A percentile compares a stretch with the other conserved stretches of the same genome.
These are phyloP conservation scores for Sebastes hubbsi DNA, from an alignment of 2,797 vertebrate species.

Conservation along the genomic window DNA sequence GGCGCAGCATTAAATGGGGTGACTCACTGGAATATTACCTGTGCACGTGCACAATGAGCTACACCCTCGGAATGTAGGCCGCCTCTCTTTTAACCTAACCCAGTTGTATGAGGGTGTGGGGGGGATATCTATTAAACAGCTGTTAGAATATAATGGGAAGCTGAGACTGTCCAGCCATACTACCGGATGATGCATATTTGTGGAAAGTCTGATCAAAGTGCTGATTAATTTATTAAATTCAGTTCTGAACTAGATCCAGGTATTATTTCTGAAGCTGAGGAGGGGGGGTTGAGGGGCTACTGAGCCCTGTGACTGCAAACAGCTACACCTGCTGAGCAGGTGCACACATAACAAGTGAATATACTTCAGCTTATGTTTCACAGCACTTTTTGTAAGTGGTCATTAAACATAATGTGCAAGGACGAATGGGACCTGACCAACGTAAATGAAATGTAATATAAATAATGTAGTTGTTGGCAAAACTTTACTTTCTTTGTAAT, in stretches of 20 bases:
- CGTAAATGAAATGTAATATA: not conserved
- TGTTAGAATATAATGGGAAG: not conserved
- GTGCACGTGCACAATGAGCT: not conserved
- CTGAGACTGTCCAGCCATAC: too few species aligned
- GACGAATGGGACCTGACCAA: not conserved
- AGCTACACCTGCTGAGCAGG: constrained; percentile 38
- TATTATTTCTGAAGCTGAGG: not conserved
- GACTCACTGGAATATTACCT: constrained; percentile 56
- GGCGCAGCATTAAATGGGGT: constrained; percentile 43
- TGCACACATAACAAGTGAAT: not conserved
- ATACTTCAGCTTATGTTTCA: not conserved
- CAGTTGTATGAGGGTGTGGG: not conserved
- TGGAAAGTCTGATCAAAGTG: not conserved
- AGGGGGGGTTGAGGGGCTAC: not conserved
- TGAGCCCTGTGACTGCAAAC: not conserved
- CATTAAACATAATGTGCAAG: not conserved
- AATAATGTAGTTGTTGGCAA: not conserved
- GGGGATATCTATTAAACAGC: not conserved
- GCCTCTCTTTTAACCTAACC: not conserved
- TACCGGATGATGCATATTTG: not conserved
- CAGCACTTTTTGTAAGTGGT: not conserved
- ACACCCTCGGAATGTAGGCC: not conserved
- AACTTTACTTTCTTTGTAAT: too few species aligned
- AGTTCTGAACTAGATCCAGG: not conserved
- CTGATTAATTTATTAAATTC: not conserved